Evolutionary conservation across 2,888 invertebrate genomes (phyloP).

Genomic region (Arge pagana): DNA sequence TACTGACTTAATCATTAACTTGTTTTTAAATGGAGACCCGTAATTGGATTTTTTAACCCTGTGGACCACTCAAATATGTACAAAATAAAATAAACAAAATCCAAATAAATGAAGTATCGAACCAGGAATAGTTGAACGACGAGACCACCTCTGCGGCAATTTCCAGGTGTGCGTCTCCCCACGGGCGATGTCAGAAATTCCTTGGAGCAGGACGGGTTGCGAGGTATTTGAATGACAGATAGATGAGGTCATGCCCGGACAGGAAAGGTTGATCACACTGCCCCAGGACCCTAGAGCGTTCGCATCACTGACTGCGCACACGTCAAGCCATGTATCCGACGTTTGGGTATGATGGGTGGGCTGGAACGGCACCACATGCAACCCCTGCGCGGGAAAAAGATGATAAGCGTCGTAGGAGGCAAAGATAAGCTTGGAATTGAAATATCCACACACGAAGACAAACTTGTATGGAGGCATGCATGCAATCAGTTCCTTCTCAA

Average conservation of each 20-base stretch:
- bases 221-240: background rate
- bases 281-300: background rate
- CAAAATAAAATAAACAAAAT: too few species aligned
- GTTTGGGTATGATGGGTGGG: constrained; percentile 1
- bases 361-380: background rate
- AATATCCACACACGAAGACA: background rate
- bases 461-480: background rate
- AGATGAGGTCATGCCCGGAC: background rate
- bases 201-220: background rate
- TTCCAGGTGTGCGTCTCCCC: background rate
- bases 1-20: too few species aligned
- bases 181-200: background rate
- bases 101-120: too few species aligned
- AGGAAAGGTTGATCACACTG: constrained; percentile 10
- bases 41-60: too few species aligned
- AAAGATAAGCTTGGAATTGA: background rate
- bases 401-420: background rate
- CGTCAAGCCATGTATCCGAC: constrained; percentile 3
- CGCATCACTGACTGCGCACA: constrained; percentile 6
- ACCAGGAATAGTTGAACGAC: background rate
- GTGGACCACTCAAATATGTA: too few species aligned
- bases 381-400: background rate
- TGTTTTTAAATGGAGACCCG: too few species aligned
- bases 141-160: background rate
- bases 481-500: background rate